phyloP scores from a whole-genome alignment of 2,797 vertebrate species.

The Hypotaenidia okinawae region DNA sequence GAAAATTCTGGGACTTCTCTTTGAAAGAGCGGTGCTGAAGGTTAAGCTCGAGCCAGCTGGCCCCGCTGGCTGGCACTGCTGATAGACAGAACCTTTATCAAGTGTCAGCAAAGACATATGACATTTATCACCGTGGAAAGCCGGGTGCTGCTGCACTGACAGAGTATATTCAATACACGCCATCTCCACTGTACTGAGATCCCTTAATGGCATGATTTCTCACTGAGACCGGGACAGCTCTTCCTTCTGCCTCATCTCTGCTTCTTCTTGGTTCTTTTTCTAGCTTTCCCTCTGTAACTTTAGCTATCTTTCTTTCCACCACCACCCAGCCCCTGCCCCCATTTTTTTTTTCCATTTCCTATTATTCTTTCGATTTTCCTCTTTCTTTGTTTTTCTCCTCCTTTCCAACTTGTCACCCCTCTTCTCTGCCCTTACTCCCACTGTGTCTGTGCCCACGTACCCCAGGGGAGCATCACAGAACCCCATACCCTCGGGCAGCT shows the following conservation, averaged over 20 bases:
- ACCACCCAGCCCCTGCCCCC: no score
- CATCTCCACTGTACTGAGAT: slow-evolving; percentile 39
- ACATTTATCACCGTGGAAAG: slow-evolving; percentile 71
- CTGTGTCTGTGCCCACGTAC: neutral
- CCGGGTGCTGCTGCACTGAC: slow-evolving; percentile 37
- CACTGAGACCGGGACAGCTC: neutral
- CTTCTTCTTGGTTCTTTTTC: neutral
- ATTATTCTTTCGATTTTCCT: neutral
- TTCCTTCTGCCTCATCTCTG: neutral
- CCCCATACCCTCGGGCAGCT: neutral
- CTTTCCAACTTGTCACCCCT: neutral
- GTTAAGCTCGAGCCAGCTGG: slow-evolving; percentile 43
- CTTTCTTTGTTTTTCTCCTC: neutral
- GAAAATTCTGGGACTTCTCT: slow-evolving; percentile 21
- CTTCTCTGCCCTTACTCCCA: neutral
- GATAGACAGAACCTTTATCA: slow-evolving; percentile 73
- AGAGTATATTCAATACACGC: slow-evolving; percentile 49
- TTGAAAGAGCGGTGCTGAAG: neutral
- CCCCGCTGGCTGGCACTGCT: neutral
- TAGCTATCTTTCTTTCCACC: neutral
- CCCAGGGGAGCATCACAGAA: neutral
- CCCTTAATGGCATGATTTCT: slow-evolving; percentile 51
- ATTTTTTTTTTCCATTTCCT: accelerated
- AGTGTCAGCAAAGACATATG: slow-evolving; percentile 72
- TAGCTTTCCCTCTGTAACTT: neutral